Percentiles rank a stretch among this genome's conserved stretches.
phyloP scores from a whole-genome alignment of 2,113 vertebrate species.

The Onychorhynchus coronatus region DNA sequence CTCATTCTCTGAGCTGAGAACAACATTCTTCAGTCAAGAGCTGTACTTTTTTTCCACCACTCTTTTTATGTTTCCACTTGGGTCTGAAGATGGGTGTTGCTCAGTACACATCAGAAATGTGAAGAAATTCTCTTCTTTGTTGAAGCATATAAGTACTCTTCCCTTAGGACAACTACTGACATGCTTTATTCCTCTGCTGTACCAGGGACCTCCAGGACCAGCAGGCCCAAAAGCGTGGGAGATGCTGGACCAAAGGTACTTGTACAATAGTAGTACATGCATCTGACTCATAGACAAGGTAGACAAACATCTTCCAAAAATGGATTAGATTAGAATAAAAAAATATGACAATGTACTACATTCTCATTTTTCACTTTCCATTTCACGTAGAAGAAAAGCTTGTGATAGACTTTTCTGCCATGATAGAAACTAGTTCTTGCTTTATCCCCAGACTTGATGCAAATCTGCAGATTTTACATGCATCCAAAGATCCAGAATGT shows the following conservation, averaged over 20 bases:
- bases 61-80: not conserved
- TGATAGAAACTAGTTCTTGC: not conserved
- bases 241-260: conserved; percentile 82
- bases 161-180: not conserved
- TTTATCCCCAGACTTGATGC: not conserved
- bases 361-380: not conserved
- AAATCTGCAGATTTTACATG: not conserved
- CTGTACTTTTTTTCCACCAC: not conserved
- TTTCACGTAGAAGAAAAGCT: not conserved
- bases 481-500: not conserved
- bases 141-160: not conserved
- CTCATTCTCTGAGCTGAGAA: not conserved
- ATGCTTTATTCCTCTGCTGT: not conserved
- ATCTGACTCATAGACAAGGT: not conserved
- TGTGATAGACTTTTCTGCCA: not conserved
- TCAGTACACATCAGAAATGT: not conserved
- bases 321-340: not conserved
- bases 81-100: not conserved
- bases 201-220: conserved; percentile 80
- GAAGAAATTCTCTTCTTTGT: not conserved
- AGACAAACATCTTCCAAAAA: not conserved
- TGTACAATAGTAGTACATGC: not conserved
- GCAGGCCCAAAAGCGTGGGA: conserved; percentile 76
- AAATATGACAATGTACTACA: not conserved
- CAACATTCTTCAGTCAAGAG: not conserved